Base-by-base conservation (phyloP, 2,113 vertebrate species). In the Marmota flaviventris region DNA sequence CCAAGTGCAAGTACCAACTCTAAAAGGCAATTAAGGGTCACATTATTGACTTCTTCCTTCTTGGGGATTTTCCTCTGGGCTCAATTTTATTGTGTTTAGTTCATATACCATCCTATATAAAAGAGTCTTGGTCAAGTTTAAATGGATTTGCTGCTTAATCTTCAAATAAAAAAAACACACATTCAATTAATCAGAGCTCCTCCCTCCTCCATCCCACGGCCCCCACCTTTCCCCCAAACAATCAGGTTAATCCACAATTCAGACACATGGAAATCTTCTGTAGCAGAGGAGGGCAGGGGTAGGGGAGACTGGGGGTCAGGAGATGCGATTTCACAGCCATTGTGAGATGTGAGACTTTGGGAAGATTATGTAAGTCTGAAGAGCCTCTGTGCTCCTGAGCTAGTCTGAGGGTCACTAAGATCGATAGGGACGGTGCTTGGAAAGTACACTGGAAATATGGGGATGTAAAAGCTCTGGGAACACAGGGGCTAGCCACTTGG, bases 61-160 rank as follows among this genome's bases (percentile, higher is more conserved):
- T 89, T 2, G 0, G 7, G 67, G 78, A 85, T 56, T 97, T 70
- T 97, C 94, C 94, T 86, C 24, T 79, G 96, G 96, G 96, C 51
- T 97, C 91, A 61, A 51, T 97, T 97, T 97, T 91, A 94, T 87
- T 92, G 89, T 87, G 61, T 92, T 96, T 76, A 79, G 85, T 97
- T 95, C 89, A 96, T 81, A 97, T 42, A 87, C 51, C 48, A 58
- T 89, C 86, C 78, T 88, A 89, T 81, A 94, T 94, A 94, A 98
- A 97, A 95, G 4, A 87, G 56, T 34, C 75, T 87, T 34, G 67
- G 93, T 87, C 92, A 94, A 94, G 89, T 95, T 91, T 94, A 93
- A 97, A 95, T 95, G 89, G 51, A 97, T 84, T 95, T 93, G n/a
- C 75, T 94, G 73, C 69, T 96, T 97, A 95, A 96, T 86, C 83